These are phyloP conservation scores for Cossypha dichroa DNA, from an alignment of 2,797 vertebrate genomes.

Conservation along the genomic window DNA sequence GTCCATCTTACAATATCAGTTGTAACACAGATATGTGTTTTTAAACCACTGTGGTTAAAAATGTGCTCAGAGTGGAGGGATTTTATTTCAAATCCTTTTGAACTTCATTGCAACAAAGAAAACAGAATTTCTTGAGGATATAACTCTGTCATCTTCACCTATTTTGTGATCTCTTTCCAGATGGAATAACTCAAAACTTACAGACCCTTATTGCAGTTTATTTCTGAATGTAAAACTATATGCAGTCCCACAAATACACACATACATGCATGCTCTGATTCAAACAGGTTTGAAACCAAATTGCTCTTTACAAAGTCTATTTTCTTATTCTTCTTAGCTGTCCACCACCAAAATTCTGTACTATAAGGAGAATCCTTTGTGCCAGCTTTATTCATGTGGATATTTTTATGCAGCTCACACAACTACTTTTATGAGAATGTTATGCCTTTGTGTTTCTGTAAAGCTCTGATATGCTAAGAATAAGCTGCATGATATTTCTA, in stretches of 20 bases:
- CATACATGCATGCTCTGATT: fast-evolving
- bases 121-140: background rate
- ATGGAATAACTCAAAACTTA: background rate
- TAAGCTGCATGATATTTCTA: background rate
- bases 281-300: background rate
- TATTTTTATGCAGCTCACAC: background rate
- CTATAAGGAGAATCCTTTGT: background rate
- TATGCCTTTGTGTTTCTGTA: background rate
- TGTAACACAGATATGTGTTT: background rate
- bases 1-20: background rate
- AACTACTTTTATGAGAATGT: background rate
- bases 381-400: background rate
- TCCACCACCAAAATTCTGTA: background rate
- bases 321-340: background rate
- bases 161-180: background rate
- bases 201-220: background rate
- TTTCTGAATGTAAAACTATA: background rate
- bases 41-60: background rate
- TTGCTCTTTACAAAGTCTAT: background rate
- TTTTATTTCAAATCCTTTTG: background rate
- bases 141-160: background rate
- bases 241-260: background rate
- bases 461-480: background rate
- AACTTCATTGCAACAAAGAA: background rate
- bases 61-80: background rate